phyloP scores from a whole-genome alignment of 1,140 invertebrate species.

The Lucilia cuprina region DNA sequence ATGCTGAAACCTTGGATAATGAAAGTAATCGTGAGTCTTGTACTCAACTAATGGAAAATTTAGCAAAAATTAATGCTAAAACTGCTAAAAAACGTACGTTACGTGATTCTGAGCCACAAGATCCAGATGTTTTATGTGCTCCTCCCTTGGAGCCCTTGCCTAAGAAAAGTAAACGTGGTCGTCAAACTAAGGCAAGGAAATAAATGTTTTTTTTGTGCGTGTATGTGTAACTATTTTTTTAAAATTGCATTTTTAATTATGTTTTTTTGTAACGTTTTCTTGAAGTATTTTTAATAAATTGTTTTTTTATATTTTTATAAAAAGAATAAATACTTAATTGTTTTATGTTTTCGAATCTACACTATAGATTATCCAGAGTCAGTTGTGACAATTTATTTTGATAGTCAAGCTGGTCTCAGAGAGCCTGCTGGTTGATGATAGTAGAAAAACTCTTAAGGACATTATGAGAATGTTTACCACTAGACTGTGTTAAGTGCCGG shows the following conservation, averaged over 20 bases:
- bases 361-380: no score
- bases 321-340: no score
- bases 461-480: no score
- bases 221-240: no score
- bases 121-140: constrained; percentile 37
- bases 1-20: constrained; percentile 36
- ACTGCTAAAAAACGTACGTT: constrained; percentile 39
- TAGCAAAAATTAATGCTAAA: constrained; percentile 34
- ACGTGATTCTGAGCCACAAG: constrained; percentile 23
- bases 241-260: neutral
- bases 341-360: no score
- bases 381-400: no score
- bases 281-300: neutral
- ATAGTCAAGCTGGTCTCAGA: no score
- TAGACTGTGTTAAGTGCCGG: no score
- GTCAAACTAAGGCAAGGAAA: neutral
- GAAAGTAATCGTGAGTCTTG: constrained; percentile 37
- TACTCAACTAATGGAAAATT: constrained; percentile 39
- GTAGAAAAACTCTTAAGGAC: no score
- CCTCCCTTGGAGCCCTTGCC: neutral
- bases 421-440: no score
- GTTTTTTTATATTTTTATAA: no score
- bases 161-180: neutral
- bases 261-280: neutral
- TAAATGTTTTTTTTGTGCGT: neutral